These are phyloP conservation scores for Zenarchopterus dispar DNA, from an alignment of 2,797 vertebrate species.

Conservation along the genomic window DNA sequence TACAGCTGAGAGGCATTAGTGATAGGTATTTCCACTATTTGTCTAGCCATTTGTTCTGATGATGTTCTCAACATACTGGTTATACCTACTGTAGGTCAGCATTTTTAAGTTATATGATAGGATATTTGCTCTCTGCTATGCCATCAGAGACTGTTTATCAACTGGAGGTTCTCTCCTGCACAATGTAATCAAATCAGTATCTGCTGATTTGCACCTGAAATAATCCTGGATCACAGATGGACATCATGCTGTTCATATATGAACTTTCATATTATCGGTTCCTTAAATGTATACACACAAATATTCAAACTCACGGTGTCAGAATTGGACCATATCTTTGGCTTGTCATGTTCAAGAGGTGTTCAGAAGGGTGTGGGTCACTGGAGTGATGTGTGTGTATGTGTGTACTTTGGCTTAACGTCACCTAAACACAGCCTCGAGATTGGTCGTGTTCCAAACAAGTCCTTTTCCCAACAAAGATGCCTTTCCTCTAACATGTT, in stretches of 20 bases:
- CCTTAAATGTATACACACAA: constrained; percentile 13
- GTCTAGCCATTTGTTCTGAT: no score
- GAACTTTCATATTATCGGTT: constrained; percentile 3
- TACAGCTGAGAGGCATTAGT: neutral
- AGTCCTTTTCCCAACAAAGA: constrained; percentile 45
- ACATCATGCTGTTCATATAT: neutral
- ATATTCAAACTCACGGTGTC: constrained; percentile 5
- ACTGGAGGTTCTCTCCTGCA: constrained; percentile 2
- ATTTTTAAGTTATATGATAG: neutral
- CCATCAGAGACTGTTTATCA: constrained; percentile 20
- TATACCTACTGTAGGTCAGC: neutral
- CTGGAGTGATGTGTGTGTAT: constrained; percentile 12
- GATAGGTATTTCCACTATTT: no score
- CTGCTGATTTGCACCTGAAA: neutral
- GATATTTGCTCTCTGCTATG: constrained; percentile 1
- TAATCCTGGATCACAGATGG: neutral
- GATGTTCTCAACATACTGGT: neutral
- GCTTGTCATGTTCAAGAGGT: constrained; percentile 15
- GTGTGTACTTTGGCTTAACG: constrained; percentile 54
- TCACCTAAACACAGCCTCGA: constrained; percentile 45
- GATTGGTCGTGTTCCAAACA: constrained; percentile 55
- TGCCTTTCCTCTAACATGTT: constrained; percentile 33
- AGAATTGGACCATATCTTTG: constrained; percentile 31
- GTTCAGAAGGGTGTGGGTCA: constrained; percentile 40
- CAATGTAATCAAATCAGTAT: constrained; percentile 3